Percentiles rank a stretch among this genome's conserved stretches.
phyloP scores from a whole-genome alignment of 2,888 invertebrate species.

The Athalia rosae region DNA sequence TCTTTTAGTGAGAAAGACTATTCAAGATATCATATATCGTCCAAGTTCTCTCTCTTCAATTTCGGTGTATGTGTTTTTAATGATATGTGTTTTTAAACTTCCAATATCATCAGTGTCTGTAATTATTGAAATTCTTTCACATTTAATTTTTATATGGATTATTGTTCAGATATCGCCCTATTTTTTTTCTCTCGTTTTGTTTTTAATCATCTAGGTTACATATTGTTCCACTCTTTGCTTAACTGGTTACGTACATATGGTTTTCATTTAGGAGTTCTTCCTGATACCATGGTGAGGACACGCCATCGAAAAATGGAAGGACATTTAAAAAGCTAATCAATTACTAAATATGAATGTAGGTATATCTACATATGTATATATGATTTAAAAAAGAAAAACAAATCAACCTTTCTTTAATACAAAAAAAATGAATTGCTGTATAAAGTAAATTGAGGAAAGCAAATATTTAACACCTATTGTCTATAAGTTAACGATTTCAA shows the following conservation, averaged over 20 bases:
- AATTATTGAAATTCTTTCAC: slow-evolving; percentile 5
- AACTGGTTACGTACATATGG: slow-evolving; percentile 2
- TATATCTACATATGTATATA: not conserved
- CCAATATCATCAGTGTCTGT: slow-evolving; percentile 54
- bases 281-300: slow-evolving; percentile 27
- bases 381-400: not conserved
- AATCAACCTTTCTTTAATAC: not conserved
- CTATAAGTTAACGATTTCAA: slow-evolving; percentile 34
- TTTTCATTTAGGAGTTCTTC: slow-evolving; percentile 17
- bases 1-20: not conserved
- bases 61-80: slow-evolving; percentile 63
- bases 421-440: slow-evolving; percentile 11
- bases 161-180: slow-evolving; percentile 11
- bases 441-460: slow-evolving; percentile 24
- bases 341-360: slow-evolving; percentile 23
- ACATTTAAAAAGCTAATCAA: slow-evolving; percentile 32
- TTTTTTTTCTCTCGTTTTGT: not conserved
- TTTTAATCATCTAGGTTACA: not conserved
- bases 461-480: slow-evolving; percentile 35
- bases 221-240: not conserved
- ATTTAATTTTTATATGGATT: slow-evolving; percentile 1
- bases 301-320: slow-evolving; percentile 30
- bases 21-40: not conserved
- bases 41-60: not conserved
- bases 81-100: slow-evolving; percentile 65